Percentiles rank a stretch among this genome's conserved stretches.
Conservation (phyloP, 2,797 vertebrate genomes). For the Pyrocephalus nanus region DNA sequence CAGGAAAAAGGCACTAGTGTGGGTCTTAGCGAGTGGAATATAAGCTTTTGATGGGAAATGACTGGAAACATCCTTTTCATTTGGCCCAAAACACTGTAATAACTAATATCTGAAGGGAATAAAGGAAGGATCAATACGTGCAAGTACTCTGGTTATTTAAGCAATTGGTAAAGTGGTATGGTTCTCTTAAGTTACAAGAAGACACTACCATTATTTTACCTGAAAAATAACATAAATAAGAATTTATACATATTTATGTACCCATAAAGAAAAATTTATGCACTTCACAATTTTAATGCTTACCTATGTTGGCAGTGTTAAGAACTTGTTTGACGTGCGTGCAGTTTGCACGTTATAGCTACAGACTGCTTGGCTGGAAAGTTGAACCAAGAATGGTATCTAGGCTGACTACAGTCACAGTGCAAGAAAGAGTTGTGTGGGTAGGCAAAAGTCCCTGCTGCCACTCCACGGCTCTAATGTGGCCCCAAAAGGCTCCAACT, state of each 20-base stretch:
- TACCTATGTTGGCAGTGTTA: background rate
- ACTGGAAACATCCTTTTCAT: slow-evolving; percentile 37
- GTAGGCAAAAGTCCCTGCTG: background rate
- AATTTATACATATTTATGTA: background rate
- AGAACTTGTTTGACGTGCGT: background rate
- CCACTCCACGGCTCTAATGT: accelerated
- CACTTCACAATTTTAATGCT: background rate
- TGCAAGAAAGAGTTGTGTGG: background rate
- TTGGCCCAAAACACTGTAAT: background rate
- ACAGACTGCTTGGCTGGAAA: background rate
- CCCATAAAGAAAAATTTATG: background rate
- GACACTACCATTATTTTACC: background rate
- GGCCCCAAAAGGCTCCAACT: background rate
- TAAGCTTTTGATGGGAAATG: slow-evolving; percentile 6
- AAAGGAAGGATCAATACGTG: background rate
- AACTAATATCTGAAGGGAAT: background rate
- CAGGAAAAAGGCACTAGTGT: background rate
- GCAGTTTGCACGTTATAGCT: background rate
- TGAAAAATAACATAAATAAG: background rate
- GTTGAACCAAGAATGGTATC: background rate
- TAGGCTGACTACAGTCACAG: background rate
- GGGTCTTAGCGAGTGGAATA: background rate
- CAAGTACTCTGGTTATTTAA: background rate
- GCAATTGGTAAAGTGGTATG: background rate
- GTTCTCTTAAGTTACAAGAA: background rate